Base-by-base conservation (phyloP, 2,797 vertebrate genomes). In the Capromys pilorides region DNA sequence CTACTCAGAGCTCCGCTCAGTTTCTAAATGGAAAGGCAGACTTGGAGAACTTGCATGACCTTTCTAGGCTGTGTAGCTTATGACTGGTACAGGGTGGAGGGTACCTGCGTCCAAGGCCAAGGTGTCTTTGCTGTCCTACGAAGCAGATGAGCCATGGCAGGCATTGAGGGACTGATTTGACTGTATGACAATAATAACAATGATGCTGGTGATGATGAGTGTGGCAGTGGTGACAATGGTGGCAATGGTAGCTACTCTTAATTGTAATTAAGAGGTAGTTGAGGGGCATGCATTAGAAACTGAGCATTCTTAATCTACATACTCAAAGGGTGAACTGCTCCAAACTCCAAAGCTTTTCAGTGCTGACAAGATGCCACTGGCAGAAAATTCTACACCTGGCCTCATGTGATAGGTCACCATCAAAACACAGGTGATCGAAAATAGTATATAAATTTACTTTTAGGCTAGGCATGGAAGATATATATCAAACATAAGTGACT, bases 121-220 rank as follows among this genome's bases (percentile, higher is more conserved):
- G 5, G 22, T 36, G 16, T 79, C 71, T 67, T 13, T 36, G 39
- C 9, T 13, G 12, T 0, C 2, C 49, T 1, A 0, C 0, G 57
- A 45, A 71, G 66, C 66, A 86, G 28, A 8, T 22, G 57, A 77
- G 73, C 31, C 36, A 18, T 0, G 4, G 19, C 1, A 61, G 3
- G 28, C 24, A 3, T 31, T 7, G 0, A 0, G 31, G 61, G 49
- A 24, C 22, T n/a, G 31, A n/a, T 5, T 26, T 80, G 13, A 33
- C 14, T 59, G 54, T 45, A 24, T 71, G 71, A 41, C 54, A 64
- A 59, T 26, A 26, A 24, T 13, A 51, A 66, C 2, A 6, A 18
- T 77, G 57, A n/a, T 28, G 39, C 3, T 39, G 6, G 2, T 18
- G 26, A 33, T 19, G 64, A 54, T 61, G 6, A 57, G 59, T 2